These are phyloP conservation scores for Squalus acanthias DNA, from an alignment of 2,797 vertebrate species.

Conservation along the genomic window DNA sequence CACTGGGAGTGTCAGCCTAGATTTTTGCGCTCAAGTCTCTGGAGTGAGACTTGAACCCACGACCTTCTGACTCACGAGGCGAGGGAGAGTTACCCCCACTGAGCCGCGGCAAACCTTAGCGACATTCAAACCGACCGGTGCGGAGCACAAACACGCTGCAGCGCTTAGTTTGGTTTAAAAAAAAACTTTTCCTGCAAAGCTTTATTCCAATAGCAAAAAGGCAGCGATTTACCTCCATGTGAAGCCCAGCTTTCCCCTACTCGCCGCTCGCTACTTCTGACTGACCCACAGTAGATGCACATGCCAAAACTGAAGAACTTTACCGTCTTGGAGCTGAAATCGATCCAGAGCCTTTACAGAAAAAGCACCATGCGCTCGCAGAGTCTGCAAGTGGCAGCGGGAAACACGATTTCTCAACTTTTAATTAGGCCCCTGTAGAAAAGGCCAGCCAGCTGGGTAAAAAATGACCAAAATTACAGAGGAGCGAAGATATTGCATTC, in stretches of 20 bases:
- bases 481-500: background rate
- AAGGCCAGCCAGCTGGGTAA: background rate
- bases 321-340: background rate
- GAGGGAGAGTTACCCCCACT: no score
- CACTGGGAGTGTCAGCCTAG: no score
- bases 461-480: background rate
- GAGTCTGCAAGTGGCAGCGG: background rate
- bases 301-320: background rate
- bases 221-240: background rate
- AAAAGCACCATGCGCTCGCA: no score
- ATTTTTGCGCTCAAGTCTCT: no score
- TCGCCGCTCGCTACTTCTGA: background rate
- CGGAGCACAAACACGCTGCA: no score
- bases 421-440: background rate
- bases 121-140: background rate
- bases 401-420: background rate
- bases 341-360: background rate
- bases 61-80: no score
- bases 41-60: no score
- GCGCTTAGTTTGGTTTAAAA: background rate
- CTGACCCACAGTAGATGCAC: background rate
- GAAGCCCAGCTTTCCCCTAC: background rate
- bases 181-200: background rate
- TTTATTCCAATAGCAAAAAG: background rate
- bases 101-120: background rate